phyloP scores from a whole-genome alignment of 1,140 invertebrate species.

The Mycetomoellerius zeteki region DNA sequence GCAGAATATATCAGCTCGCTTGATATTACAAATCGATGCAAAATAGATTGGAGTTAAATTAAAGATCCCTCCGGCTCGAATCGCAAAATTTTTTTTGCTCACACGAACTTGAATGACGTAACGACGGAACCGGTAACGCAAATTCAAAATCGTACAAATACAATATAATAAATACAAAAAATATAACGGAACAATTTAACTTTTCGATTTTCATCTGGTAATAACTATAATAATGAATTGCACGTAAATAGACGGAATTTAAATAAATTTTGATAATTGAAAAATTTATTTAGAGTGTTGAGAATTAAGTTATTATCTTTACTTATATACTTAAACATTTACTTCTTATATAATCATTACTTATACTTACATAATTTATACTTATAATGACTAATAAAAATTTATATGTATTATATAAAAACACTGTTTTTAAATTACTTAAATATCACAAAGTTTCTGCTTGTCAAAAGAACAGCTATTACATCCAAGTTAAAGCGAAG shows the following conservation, averaged over 20 bases:
- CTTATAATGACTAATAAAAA: neutral
- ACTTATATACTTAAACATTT: neutral
- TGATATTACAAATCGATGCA: neutral
- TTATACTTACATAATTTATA: no score
- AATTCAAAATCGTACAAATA: neutral
- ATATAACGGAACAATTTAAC: neutral
- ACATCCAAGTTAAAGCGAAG: neutral
- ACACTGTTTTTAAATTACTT: neutral
- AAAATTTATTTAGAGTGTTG: neutral
- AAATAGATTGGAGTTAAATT: neutral
- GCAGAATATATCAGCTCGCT: conserved; percentile 31
- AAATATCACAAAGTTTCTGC: neutral
- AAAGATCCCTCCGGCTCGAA: neutral
- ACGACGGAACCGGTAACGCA: neutral
- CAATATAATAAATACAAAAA: neutral
- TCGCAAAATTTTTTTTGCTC: neutral
- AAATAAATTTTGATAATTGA: neutral
- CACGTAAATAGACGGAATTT: neutral
- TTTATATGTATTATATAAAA: neutral
- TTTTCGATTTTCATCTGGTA: neutral
- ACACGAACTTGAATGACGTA: neutral
- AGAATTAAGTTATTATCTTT: neutral
- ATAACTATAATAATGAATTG: neutral
- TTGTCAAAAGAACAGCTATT: neutral
- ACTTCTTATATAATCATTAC: no score